Conservation (phyloP, 2,113 vertebrate species). For the Thryonomys swinderianus region DNA sequence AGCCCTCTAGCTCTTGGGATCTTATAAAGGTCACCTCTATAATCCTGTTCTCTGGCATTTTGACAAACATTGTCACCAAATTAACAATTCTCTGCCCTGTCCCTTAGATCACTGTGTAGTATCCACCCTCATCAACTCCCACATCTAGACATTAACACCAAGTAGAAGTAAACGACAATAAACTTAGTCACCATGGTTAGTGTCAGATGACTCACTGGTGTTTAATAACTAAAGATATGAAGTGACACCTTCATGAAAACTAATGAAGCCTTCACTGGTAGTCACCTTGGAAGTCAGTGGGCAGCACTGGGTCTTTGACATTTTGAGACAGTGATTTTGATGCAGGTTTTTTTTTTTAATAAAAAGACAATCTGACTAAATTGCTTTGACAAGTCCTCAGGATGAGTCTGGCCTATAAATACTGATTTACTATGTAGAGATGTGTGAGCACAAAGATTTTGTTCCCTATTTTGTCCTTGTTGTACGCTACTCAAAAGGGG, state of each 20-base stretch:
- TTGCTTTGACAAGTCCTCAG: not conserved
- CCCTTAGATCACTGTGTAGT: not conserved
- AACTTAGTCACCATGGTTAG: too few species aligned
- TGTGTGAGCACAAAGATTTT: fast-evolving
- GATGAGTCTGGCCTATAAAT: not conserved
- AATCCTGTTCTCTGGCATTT: not conserved
- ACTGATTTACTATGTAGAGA: not conserved
- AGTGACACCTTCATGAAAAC: not conserved
- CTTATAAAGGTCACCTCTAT: not conserved
- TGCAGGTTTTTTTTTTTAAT: not conserved
- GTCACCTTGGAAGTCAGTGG: not conserved
- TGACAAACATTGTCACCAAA: not conserved
- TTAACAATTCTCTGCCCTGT: not conserved
- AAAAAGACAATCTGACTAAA: not conserved
- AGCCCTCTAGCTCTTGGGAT: not conserved
- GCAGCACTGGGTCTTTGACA: not conserved
- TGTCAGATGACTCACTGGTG: not conserved
- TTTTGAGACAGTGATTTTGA: not conserved
- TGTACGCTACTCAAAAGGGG: not conserved
- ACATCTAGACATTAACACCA: not conserved
- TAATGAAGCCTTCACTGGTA: not conserved
- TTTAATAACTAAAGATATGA: not conserved
- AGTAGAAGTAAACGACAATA: not conserved
- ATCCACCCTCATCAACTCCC: too few species aligned
- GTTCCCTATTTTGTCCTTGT: not conserved